Evolutionary conservation across 2,888 invertebrate genomes (phyloP).

Genomic region (Leptothorax acervorum): DNA sequence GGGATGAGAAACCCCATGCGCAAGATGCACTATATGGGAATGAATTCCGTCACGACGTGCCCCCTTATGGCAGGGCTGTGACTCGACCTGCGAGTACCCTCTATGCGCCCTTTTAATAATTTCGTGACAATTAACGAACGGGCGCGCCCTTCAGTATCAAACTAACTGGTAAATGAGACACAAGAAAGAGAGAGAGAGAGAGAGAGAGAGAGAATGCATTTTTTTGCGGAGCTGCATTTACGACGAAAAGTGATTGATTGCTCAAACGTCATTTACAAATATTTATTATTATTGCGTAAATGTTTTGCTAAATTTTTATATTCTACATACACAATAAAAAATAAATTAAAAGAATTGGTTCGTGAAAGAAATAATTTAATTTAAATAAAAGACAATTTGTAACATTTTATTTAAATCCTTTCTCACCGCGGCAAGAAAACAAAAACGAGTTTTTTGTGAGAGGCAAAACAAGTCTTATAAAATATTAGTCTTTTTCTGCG

Average conservation of each 20-base stretch:
- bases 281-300: background rate
- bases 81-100: slow-evolving; percentile 66
- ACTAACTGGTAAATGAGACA: slow-evolving; percentile 38
- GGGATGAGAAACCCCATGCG: slow-evolving; percentile 46
- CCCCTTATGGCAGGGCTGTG: slow-evolving; percentile 63
- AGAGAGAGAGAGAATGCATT: slow-evolving; percentile 28
- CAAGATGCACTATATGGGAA: slow-evolving; percentile 57
- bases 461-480: background rate
- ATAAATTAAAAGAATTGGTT: background rate
- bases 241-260: background rate
- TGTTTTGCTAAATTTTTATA: background rate
- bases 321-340: background rate
- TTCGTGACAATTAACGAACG: slow-evolving; percentile 75
- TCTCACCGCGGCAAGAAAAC: background rate
- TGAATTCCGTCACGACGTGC: slow-evolving; percentile 72
- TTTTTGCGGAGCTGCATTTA: background rate
- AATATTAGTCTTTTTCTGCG: background rate
- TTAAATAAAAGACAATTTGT: background rate
- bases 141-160: slow-evolving; percentile 41
- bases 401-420: background rate
- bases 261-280: background rate
- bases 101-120: slow-evolving; percentile 72
- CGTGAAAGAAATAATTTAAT: background rate
- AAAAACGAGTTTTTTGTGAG: background rate
- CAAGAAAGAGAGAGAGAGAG: background rate